Conservation (phyloP, 2,113 vertebrate genomes). For the Gobius niger region DNA sequence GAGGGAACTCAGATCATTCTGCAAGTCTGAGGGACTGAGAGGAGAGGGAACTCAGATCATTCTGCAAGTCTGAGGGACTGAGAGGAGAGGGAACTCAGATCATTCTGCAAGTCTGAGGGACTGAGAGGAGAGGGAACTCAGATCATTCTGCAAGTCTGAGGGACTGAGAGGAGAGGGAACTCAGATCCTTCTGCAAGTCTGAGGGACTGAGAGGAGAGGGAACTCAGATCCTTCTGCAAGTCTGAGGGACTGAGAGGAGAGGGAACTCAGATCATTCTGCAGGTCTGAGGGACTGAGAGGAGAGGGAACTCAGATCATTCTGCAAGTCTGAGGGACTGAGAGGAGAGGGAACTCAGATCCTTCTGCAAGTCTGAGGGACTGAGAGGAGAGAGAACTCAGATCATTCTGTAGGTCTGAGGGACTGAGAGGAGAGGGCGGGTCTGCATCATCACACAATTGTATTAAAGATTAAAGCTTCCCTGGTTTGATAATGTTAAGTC, state of each 20-base stretch:
- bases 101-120: too few species aligned
- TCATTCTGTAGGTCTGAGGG: too few species aligned
- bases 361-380: too few species aligned
- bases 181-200: not conserved
- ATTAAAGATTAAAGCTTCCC: too few species aligned
- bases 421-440: too few species aligned
- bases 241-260: not conserved
- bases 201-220: not conserved
- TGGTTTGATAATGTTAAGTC: too few species aligned
- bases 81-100: not conserved
- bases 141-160: not conserved
- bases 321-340: too few species aligned
- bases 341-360: not conserved
- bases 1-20: not conserved
- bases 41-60: not conserved
- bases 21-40: not conserved
- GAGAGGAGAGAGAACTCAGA: not conserved
- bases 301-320: not conserved
- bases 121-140: not conserved
- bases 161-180: not conserved
- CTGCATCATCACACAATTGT: too few species aligned
- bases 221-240: not conserved
- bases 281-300: not conserved
- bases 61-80: too few species aligned
- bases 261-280: not conserved